Base-by-base conservation (phyloP, 1,140 invertebrate genomes). In the Piezodorus guildinii region DNA sequence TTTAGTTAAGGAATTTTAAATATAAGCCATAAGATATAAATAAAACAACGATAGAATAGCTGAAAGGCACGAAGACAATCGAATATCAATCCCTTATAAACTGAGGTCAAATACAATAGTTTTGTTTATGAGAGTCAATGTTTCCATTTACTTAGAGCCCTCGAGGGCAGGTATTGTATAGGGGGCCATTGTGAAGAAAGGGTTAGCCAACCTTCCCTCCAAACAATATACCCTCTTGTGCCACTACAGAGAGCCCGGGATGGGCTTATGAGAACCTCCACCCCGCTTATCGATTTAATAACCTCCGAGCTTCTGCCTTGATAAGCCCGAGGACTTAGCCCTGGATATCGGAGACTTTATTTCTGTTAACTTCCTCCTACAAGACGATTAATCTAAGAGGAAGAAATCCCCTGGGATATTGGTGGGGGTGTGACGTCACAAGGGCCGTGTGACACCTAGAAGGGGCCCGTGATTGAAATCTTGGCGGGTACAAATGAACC, bases 171-270 rank as follows among this genome's bases (percentile, higher is more conserved):
- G 34, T 39, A 39, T 39, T 49, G 21, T 49, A 49, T 17, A 49
- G 46, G 46, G 17, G 16, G 46, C n/a, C n/a, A 49, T 49, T 49
- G 46, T 49, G 46, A 49, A 49, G 46, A 49, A 49, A 49, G 46
- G 46, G 46, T 49, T 49, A 21, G n/a, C 46, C 46, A 49, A 49
- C 34, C 4, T 39, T 17, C 10, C 46, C 46, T 10, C 6, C 9
- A n/a, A 21, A 49, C 46, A 49, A 49, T 49, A 49, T 49, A 49
- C 46, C 46, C 46, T 49, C 46, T 49, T 49, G 46, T 49, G n/a
- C 46, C 46, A 49, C 46, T 49, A 49, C 46, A 19, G 6, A 17
- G 21, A 21, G n/a, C 46, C 21, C 46, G 17, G 46, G 46, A 49
- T 19, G 46, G 21, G 46, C n/a, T 49, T 49, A 49, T 49, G 46